A percentile compares a stretch with the other conserved stretches of the same genome.
phyloP scores from a whole-genome alignment of 2,888 invertebrate genomes.

The Lasioglossum vierecki region DNA sequence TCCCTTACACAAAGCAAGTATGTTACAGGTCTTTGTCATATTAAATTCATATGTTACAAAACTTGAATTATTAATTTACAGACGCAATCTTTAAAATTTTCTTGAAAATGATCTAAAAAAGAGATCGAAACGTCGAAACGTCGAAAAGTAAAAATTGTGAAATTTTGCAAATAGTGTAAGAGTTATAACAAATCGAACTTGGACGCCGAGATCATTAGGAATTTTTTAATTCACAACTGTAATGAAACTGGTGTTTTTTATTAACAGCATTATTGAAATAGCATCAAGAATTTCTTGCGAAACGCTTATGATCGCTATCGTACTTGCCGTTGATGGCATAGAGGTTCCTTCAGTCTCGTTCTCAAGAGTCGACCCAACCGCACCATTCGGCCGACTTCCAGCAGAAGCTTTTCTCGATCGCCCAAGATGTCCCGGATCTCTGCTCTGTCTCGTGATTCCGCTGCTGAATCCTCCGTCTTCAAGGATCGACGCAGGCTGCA shows the following conservation, averaged over 20 bases:
- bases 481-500: conserved; percentile 64
- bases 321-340: conserved; percentile 81
- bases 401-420: conserved; percentile 87
- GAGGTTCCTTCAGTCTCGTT: conserved; percentile 88
- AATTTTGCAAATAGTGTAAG: too few relatives aligned
- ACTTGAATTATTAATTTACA: too few relatives aligned
- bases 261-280: neutral
- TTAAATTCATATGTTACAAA: too few relatives aligned
- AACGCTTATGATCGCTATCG: conserved; percentile 25
- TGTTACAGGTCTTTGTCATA: too few relatives aligned
- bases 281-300: neutral
- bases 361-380: conserved; percentile 88
- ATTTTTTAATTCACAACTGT: too few relatives aligned
- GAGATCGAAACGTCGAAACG: too few relatives aligned
- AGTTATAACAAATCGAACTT: too few relatives aligned
- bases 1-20: too few relatives aligned
- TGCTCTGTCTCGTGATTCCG: conserved; percentile 62
- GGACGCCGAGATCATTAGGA: too few relatives aligned
- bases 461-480: conserved; percentile 47
- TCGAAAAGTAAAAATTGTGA: too few relatives aligned
- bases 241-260: neutral
- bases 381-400: conserved; percentile 90
- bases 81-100: too few relatives aligned
- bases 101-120: too few relatives aligned
- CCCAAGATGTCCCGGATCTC: conserved; percentile 85